These are phyloP conservation scores for Nesospiza acunhae DNA, from an alignment of 2,113 vertebrate species.

Conservation along the genomic window DNA sequence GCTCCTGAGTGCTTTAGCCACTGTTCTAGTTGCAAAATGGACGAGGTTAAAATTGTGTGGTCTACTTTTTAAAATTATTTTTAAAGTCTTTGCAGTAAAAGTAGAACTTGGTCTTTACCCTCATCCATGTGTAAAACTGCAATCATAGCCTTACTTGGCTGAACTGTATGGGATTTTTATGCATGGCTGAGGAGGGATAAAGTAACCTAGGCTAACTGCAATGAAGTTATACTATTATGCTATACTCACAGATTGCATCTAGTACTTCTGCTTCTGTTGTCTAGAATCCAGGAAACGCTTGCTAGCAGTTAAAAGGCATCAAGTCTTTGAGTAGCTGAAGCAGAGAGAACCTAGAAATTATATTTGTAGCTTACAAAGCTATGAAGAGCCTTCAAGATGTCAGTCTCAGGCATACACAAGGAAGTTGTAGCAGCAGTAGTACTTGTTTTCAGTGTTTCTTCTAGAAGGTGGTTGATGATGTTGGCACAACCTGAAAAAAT, in stretches of 20 bases:
- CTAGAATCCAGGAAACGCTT: background rate
- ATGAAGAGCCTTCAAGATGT: background rate
- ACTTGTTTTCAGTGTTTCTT: background rate
- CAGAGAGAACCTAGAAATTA: background rate
- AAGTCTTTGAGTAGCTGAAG: background rate
- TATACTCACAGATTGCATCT: background rate
- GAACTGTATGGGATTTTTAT: background rate
- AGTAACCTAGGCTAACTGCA: background rate
- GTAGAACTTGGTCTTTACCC: background rate
- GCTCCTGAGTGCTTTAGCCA: background rate
- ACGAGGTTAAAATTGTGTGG: background rate
- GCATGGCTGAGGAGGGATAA: background rate
- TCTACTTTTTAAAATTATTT: background rate
- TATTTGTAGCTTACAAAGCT: background rate
- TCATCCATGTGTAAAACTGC: background rate
- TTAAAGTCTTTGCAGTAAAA: background rate
- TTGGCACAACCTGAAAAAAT: background rate
- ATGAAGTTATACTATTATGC: background rate
- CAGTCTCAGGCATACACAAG: background rate
- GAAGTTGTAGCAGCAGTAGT: background rate
- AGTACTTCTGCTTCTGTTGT: background rate
- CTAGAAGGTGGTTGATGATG: background rate
- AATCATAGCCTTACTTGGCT: background rate
- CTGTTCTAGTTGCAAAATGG: background rate
- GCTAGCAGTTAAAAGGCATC: background rate